Conservation (phyloP, 2,113 vertebrate species). For the Litocranius walleri region DNA sequence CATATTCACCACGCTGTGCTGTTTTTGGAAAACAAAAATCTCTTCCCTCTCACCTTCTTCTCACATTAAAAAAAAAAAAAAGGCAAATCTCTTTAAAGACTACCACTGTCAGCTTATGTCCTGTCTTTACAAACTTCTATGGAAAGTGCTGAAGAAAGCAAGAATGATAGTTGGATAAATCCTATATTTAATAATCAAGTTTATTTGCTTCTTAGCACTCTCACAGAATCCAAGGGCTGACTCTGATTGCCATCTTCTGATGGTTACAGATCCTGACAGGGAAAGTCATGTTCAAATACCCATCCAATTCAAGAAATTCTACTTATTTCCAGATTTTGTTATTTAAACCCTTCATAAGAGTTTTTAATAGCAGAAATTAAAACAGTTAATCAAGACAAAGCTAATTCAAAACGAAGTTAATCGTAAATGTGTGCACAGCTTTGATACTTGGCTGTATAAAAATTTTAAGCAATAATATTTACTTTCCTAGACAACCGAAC, state of each 20-base stretch:
- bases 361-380: neutral
- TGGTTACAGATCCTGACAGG: neutral
- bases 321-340: neutral
- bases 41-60: neutral
- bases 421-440: neutral
- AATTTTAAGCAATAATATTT: neutral
- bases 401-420: neutral
- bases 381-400: neutral
- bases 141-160: neutral
- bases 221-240: neutral
- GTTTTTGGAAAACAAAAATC: conserved; percentile 14
- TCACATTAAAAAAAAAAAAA: neutral
- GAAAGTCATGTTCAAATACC: neutral
- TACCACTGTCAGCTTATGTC: neutral
- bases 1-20: neutral
- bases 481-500: neutral
- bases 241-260: neutral
- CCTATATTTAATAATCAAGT: neutral
- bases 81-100: neutral
- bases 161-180: neutral
- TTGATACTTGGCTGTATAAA: neutral
- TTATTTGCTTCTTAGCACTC: neutral
- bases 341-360: neutral
- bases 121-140: neutral
- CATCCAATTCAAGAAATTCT: neutral